Conservation (phyloP, 2,797 vertebrate species). For the Cottoperca gobio region DNA sequence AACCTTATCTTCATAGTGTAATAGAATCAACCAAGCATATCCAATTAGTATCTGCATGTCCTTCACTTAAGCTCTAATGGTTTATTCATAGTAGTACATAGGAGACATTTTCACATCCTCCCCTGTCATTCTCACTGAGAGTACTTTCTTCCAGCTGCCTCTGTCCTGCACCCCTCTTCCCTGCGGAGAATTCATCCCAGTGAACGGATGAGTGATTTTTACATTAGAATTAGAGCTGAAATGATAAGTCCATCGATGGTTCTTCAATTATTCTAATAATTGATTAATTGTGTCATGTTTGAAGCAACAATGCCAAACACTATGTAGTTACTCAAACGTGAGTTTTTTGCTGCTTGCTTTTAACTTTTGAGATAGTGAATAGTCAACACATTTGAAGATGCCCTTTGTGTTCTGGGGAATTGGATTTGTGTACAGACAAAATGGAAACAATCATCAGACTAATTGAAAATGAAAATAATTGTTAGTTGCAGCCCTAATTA, state of each 20-base stretch:
- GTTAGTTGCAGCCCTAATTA: background rate
- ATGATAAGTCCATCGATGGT: background rate
- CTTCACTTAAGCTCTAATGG: slow-evolving; percentile 76
- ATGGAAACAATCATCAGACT: background rate
- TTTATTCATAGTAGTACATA: slow-evolving; percentile 72
- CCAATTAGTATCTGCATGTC: slow-evolving; percentile 77
- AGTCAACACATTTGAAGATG: background rate
- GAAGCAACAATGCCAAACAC: background rate
- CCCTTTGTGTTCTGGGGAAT: background rate
- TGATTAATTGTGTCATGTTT: background rate
- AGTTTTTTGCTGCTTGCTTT: background rate
- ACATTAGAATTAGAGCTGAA: background rate
- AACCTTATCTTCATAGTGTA: slow-evolving; percentile 73
- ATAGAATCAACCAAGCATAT: slow-evolving; percentile 78
- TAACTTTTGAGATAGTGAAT: background rate
- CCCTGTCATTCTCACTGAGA: slow-evolving; percentile 43
- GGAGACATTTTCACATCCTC: slow-evolving; percentile 62
- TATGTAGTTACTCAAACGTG: background rate
- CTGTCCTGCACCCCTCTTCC: slow-evolving; percentile 31
- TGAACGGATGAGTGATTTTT: slow-evolving; percentile 18
- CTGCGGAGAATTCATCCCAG: slow-evolving; percentile 10
- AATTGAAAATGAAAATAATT: background rate
- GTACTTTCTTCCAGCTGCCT: slow-evolving; percentile 41
- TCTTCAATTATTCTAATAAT: slow-evolving; percentile 1
- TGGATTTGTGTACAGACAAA: background rate